A percentile compares a stretch with the other conserved stretches of the same genome.
Conservation (phyloP, 2,797 vertebrate genomes). For the Carduelis carduelis region DNA sequence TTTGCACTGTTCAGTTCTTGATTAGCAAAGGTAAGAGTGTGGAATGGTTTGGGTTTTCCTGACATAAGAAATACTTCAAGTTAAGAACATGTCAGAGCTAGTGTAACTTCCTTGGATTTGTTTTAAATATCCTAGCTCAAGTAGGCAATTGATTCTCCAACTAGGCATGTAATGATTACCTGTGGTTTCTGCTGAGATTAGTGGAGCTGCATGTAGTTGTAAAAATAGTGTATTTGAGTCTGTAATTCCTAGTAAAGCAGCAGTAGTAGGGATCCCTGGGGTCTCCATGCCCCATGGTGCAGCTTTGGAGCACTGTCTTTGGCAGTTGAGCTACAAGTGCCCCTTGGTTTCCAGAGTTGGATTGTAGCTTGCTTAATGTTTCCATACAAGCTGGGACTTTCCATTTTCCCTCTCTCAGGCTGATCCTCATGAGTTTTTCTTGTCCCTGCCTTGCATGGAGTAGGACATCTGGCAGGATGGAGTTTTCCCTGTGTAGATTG, state of each 20-base stretch:
- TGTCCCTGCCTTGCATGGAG: background rate
- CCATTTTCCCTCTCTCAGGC: background rate
- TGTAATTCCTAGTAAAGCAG: background rate
- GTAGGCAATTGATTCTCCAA: background rate
- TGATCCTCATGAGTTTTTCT: background rate
- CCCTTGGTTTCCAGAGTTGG: background rate
- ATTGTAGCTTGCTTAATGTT: background rate
- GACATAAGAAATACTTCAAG: background rate
- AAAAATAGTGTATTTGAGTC: background rate
- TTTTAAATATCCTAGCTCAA: background rate
- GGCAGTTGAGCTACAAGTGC: background rate
- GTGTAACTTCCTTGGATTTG: background rate
- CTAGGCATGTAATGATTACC: background rate
- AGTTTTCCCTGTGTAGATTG: background rate
- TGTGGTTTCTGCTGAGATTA: background rate
- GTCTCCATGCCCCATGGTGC: background rate
- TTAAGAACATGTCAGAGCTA: background rate
- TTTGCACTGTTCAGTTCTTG: constrained; percentile 84
- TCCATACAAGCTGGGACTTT: background rate
- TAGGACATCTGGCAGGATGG: background rate
- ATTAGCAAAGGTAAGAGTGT: constrained; percentile 80
- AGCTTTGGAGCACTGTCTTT: background rate
- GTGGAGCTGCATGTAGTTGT: background rate
- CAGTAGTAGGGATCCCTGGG: background rate
- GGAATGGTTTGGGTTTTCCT: background rate